A percentile compares a stretch with the other conserved stretches of the same genome.
Conservation (phyloP, 2,113 vertebrate species). For the Oreochromis tanganicae region DNA sequence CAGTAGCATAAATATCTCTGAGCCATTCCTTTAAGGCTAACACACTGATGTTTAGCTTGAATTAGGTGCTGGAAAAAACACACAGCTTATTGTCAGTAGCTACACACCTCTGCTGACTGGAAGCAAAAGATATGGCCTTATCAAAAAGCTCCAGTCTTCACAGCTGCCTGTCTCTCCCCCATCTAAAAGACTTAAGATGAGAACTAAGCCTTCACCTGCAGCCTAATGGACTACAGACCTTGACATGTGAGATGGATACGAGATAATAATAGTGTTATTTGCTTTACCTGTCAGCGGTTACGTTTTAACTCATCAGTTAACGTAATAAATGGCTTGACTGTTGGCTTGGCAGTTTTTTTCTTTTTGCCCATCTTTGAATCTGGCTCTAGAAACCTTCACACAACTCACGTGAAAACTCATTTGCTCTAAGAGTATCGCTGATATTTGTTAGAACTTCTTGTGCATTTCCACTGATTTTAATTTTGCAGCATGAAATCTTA, state of each 20-base stretch:
- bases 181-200: neutral
- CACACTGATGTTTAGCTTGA: neutral
- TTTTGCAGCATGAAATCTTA: neutral
- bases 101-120: neutral
- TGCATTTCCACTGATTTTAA: neutral
- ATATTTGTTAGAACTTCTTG: neutral
- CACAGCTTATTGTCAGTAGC: neutral
- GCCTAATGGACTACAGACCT: neutral
- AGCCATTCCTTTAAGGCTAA: neutral
- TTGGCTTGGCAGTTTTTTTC: neutral
- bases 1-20: neutral
- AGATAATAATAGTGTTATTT: neutral
- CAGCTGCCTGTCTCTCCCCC: neutral
- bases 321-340: neutral
- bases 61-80: neutral
- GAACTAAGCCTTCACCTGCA: neutral
- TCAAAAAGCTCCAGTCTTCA: neutral
- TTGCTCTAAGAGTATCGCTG: neutral
- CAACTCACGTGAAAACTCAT: neutral
- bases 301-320: neutral
- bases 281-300: neutral
- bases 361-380: neutral
- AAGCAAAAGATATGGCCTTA: neutral
- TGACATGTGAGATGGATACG: neutral
- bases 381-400: neutral